Evolutionary conservation across 2,797 vertebrate species (phyloP), one percentile per base, ranked within the genome.

Genomic region (Nyctibius grandis): DNA sequence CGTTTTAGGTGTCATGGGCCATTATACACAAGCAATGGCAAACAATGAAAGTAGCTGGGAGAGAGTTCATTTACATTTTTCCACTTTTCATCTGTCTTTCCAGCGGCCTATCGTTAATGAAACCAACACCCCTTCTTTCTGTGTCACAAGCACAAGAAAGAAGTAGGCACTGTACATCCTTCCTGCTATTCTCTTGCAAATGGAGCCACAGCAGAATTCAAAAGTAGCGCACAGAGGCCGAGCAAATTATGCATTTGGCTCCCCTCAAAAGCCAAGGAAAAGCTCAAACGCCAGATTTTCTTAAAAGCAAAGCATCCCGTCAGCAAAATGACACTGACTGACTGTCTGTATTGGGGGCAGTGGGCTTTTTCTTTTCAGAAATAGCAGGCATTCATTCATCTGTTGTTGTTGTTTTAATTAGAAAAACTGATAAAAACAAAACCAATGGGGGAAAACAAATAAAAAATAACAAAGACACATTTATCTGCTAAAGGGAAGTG

Each of bases 121-220:
- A 95, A 84, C 88, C 89, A 97, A 93, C 85, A 92, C 86, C 87
- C 83, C 87, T 93, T 91, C 92, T 94, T 78, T 97, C 84, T 95
- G 92, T 85, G 92, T 83, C 84, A 85, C 77, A 86, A 94, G 88
- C 15, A 0, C 72, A 80, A 93, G 82, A 95, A 95, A 95, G 81
- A 95, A 96, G 89, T 83, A 87, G 83, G 79, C 93, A 94, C 92
- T 94, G 89, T 95, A 96, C 94, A 94, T 94, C 95, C 93, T 96
- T 93, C 68, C 89, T 31, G 18, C 94, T 91, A 96, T 97, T 97
- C 96, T 97, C 82, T 97, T 97, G 96, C 94, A 97, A 97, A 97
- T 96, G 65, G 91, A 95, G 92, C 79, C 89, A 59, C 81, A 70
- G 86, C 91, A 97, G 94, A 96, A 97, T 95, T 95, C 80, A 96